phyloP scores from a whole-genome alignment of 2,113 vertebrate species.

The Junco hyemalis region DNA sequence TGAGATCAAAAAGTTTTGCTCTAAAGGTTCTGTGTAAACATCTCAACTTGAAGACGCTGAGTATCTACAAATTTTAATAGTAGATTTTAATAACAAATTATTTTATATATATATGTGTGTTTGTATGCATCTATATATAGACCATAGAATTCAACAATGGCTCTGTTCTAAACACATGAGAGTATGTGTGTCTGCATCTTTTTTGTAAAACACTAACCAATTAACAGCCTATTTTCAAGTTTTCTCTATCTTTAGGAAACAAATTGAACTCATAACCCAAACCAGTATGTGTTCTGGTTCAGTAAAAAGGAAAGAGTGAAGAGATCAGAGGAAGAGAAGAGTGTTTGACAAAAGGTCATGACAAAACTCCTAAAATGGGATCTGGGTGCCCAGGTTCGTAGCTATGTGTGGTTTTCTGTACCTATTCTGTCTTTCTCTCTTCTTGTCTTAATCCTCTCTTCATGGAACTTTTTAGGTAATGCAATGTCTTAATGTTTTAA shows the following conservation, averaged over 20 bases:
- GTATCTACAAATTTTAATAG: neutral
- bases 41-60: neutral
- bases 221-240: neutral
- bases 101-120: too few relatives aligned
- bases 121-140: neutral
- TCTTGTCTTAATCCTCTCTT: neutral
- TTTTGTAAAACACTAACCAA: neutral
- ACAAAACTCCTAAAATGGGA: neutral
- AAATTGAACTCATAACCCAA: neutral
- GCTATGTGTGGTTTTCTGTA: neutral
- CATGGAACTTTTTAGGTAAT: neutral
- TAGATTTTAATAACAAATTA: neutral
- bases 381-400: rapidly evolving
- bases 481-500: too few relatives aligned
- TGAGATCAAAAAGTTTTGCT: neutral
- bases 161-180: neutral
- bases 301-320: neutral
- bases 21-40: neutral
- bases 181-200: neutral
- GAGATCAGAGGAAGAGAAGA: neutral
- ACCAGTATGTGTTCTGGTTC: neutral
- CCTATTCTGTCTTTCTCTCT: neutral
- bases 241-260: neutral
- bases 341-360: neutral
- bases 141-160: neutral